Evolutionary conservation across 1,140 invertebrate genomes (phyloP).

Genomic region (Hyphantria cunea): DNA sequence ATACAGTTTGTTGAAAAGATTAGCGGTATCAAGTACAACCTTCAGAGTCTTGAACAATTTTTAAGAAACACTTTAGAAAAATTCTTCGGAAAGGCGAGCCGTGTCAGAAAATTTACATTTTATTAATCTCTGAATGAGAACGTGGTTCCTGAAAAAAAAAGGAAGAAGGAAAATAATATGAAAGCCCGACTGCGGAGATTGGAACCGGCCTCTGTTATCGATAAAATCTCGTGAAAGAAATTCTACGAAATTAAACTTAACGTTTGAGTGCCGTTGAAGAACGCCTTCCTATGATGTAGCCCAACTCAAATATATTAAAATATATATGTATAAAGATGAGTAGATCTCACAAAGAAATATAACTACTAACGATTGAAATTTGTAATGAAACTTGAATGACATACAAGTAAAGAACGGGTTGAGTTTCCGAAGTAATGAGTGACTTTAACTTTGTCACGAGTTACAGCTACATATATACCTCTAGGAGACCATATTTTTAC

Average conservation of each 20-base stretch:
- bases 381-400: no score
- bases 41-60: slow-evolving; percentile 28
- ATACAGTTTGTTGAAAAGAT: slow-evolving; percentile 29
- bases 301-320: not conserved
- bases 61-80: slow-evolving; percentile 34
- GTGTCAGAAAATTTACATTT: slow-evolving; percentile 54
- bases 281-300: not conserved
- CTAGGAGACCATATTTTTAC: no score
- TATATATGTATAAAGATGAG: no score
- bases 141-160: slow-evolving; percentile 27
- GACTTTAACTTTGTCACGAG: no score
- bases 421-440: no score
- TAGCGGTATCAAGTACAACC: slow-evolving; percentile 16
- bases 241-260: slow-evolving; percentile 42
- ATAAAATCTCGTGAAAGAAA: slow-evolving; percentile 30
- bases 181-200: slow-evolving; percentile 30
- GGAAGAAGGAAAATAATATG: slow-evolving; percentile 50
- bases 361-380: no score
- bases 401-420: no score
- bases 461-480: no score
- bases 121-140: slow-evolving; percentile 54
- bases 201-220: slow-evolving; percentile 22
- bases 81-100: slow-evolving; percentile 40
- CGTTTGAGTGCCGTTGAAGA: slow-evolving; percentile 6
- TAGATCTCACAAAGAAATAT: no score